phyloP scores from a whole-genome alignment of 2,113 vertebrate genomes.

The Taxidea taxus region DNA sequence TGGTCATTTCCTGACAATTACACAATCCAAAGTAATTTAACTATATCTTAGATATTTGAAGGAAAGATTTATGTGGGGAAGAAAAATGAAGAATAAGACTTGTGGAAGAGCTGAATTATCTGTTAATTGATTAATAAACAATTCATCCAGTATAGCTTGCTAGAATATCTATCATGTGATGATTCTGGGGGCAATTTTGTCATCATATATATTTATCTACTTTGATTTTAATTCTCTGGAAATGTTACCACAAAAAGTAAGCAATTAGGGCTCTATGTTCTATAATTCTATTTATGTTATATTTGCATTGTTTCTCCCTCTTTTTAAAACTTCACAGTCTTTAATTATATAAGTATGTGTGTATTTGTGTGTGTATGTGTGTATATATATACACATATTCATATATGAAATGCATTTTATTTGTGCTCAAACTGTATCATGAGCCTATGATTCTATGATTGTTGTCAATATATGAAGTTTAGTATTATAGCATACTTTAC shows the following conservation, averaged over 20 bases:
- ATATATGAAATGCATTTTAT: background rate
- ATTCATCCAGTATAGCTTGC: background rate
- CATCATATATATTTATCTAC: background rate
- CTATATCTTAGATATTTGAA: slow-evolving; percentile 15
- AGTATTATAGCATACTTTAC: background rate
- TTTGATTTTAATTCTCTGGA: background rate
- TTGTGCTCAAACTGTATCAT: background rate
- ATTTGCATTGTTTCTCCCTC: background rate
- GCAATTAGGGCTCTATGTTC: background rate
- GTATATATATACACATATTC: background rate
- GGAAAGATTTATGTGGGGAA: background rate
- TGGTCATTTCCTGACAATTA: slow-evolving; percentile 48
- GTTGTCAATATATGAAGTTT: background rate
- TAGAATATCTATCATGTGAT: background rate
- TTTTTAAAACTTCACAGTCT: background rate
- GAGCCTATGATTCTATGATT: background rate
- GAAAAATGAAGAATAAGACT: background rate
- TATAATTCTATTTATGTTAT: background rate
- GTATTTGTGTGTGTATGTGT: background rate
- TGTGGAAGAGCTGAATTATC: background rate
- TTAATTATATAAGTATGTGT: background rate
- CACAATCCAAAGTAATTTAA: slow-evolving; percentile 32
- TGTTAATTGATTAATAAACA: background rate
- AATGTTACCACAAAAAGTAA: background rate
- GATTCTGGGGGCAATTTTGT: background rate